Evolutionary conservation across 2,888 invertebrate species (phyloP).

Genomic region (Octonoba sinensis): DNA sequence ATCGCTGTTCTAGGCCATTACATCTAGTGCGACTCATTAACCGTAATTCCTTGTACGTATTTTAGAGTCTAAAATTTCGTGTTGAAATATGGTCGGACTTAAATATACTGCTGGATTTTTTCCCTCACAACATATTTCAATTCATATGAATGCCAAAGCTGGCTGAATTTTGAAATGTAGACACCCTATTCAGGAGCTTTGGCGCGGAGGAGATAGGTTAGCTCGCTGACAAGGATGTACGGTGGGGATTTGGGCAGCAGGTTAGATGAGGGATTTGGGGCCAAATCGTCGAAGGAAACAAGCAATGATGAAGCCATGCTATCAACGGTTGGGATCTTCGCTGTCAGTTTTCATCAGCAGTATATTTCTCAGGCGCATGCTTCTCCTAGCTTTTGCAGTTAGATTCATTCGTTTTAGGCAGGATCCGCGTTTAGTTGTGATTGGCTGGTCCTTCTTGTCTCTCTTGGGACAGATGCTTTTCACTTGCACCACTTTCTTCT

Average conservation of each 20-base stretch:
- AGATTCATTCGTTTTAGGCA: slow-evolving; percentile 30
- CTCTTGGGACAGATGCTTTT: slow-evolving; percentile 51
- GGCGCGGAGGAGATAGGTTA: slow-evolving; percentile 32
- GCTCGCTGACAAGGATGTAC: slow-evolving; percentile 33
- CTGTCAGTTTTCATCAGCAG: slow-evolving; percentile 59
- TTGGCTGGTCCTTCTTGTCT: slow-evolving; percentile 54
- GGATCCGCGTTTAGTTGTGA: slow-evolving; percentile 47
- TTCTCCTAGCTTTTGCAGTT: slow-evolving; percentile 1
- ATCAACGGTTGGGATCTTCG: slow-evolving; percentile 55
- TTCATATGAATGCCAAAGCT: slow-evolving; percentile 22
- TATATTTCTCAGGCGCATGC: slow-evolving; percentile 60
- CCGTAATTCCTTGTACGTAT: no score
- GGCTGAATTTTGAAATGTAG: slow-evolving; percentile 37
- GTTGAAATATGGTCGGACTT: no score
- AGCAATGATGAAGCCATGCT: slow-evolving; percentile 59
- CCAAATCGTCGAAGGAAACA: slow-evolving; percentile 34
- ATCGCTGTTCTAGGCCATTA: no score
- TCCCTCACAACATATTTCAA: no score
- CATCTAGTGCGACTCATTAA: no score
- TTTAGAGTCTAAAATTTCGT: no score
- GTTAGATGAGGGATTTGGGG: slow-evolving; percentile 55
- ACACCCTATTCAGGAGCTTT: slow-evolving; percentile 12
- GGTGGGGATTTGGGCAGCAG: slow-evolving; percentile 23
- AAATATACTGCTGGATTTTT: no score
- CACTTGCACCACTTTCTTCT: slow-evolving; percentile 26